These are phyloP conservation scores for Candoia aspera DNA, from an alignment of 2,113 vertebrate species.

Conservation along the genomic window DNA sequence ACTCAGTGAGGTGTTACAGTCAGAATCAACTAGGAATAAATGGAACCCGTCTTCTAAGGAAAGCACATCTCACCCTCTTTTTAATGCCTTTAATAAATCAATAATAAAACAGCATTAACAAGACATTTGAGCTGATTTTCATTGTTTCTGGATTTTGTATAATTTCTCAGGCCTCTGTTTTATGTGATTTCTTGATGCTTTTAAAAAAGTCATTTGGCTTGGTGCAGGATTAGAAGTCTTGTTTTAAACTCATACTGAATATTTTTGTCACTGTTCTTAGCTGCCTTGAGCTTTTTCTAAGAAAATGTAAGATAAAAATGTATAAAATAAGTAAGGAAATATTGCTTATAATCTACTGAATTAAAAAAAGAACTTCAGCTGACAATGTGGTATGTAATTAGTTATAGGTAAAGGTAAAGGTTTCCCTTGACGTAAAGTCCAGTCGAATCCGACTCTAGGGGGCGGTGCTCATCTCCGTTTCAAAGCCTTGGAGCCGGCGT, in stretches of 20 bases:
- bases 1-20: neutral
- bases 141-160: neutral
- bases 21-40: neutral
- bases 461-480: too few species aligned
- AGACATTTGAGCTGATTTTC: neutral
- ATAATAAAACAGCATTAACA: neutral
- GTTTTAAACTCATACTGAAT: neutral
- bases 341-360: neutral
- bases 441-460: too few species aligned
- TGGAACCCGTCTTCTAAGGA: neutral
- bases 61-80: neutral
- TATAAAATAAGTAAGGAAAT: neutral
- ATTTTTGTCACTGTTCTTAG: neutral
- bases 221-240: neutral
- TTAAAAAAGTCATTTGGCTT: neutral
- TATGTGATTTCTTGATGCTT: neutral
- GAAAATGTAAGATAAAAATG: neutral
- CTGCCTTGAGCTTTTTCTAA: neutral
- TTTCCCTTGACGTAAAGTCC: too few species aligned
- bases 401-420: too few species aligned
- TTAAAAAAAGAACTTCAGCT: neutral
- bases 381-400: neutral
- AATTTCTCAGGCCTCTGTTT: neutral
- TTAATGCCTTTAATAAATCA: neutral
- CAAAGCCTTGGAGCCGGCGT: too few species aligned